Evolutionary conservation across 2,888 invertebrate genomes (phyloP), one percentile per base, ranked within the genome.

Genomic region (Plebejus anna): DNA sequence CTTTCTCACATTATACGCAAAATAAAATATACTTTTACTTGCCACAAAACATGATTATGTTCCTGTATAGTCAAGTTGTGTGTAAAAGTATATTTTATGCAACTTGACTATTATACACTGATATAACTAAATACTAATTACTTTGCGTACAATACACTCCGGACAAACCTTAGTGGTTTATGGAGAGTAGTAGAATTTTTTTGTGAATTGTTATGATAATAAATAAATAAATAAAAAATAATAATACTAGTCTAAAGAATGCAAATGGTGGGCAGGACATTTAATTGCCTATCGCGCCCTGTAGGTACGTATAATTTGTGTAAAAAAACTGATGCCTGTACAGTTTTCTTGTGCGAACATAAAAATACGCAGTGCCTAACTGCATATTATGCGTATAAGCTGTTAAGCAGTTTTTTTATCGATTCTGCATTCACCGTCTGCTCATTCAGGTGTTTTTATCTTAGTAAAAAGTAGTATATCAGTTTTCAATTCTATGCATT

Each of bases 281-380:
- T 47, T 9, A 22, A 22, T 9, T 47, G 47, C 47, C 9, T 9
- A 47, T 9, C 47, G 9, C 47, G 9, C 11, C 9, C 47, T 47
- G 47, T 47, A 47, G 2, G 47, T 47, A 47, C 9, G 47, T 47
- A 47, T 55, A 55, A 16, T 55, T 55, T 55, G 55, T 55, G 16
- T 55, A 55, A 16, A 55, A 55, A 16, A 55, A 16, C 38, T 38
- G 32, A 36, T 38, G 4, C n/a, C 13, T 28, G 13, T 28, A 70
- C 3, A 36, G 16, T 36, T 36, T 36, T 42, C 42, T 42, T n/a
- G 42, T 71, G 42, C 22, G 42, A 42, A 9, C 22, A 42, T 71
- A n/a, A 13, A 28, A 13, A 42, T 71, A 71, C 42, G 71, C 71
- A n/a, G 71, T 71, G 71, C 71, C 4, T 71, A 22, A 22, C 22